Base-by-base conservation (phyloP, 2,113 vertebrate species). In the Trinectes maculatus region DNA sequence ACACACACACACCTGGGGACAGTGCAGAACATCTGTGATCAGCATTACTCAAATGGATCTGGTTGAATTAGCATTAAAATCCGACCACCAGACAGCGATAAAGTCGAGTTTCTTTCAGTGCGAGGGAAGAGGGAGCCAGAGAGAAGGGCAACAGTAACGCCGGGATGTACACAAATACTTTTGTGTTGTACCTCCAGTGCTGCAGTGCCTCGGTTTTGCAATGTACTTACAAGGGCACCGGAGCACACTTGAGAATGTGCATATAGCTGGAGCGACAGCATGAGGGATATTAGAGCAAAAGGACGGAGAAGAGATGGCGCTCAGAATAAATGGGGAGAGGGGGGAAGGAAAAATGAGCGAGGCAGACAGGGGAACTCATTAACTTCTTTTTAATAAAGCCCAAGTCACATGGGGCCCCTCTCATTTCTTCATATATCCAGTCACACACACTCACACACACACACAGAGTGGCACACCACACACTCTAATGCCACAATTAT, bases 291-390 rank as follows among this genome's bases (percentile, higher is more conserved):
- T 67, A 60, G 37, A 61, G 44, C 46, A 70, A 69, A 40, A 25
- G 68, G 68, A 80, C 58, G 73, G 39, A 63, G 71, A 70, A 31
- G 56, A 74, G 66, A 83, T 55, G 67, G 65, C 56, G 55, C 62
- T 74, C 21, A 49, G 75, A 85, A 72, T 62, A 82, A 71, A 88
- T 79, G 79, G 74, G 73, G 68, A 80, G 74, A 72, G 73, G 68
- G 79, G 74, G 59, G 55, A 73, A 77, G 79, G 46, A 68, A 79
- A 84, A 74, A 87, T 67, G 61, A 82, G 83, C 69, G 70, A 71
- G 70, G 59, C 69, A 79, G 85, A 82, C 85, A 85, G 73, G 80
- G 84, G 85, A 89, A 91, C 88, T 91, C 89, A 93, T 92, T 92
- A 92, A 86, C 79, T 86, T 85, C 73, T 76, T 78, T 88, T 91